Evolutionary conservation across 2,888 invertebrate genomes (phyloP), one percentile per base, ranked within the genome.

Genomic region (Cynaeus angustus): DNA sequence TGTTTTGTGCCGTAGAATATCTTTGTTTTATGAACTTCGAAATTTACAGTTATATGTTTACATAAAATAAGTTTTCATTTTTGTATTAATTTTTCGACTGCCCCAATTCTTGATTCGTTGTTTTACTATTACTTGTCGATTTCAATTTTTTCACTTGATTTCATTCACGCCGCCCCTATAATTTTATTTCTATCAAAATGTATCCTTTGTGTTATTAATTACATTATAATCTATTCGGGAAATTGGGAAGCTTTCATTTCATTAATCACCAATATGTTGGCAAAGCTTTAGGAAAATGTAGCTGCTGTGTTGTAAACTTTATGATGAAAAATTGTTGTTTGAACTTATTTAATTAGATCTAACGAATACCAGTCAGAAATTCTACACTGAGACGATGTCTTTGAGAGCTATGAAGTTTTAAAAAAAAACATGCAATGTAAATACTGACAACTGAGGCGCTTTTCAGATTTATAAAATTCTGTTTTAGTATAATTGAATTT

Each of bases 131-230:
- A n/a, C n/a, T n/a, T n/a, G n/a, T n/a, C n/a, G n/a, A n/a, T n/a
- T n/a, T n/a, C n/a, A n/a, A n/a, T n/a, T n/a, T n/a, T 21, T 21
- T 21, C 21, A 21, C 21, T 1, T 21, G 21, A 21, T 21, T 33
- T 33, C 41, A 41, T 12, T 41, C 12, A 46, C 21, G 5, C 46
- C 30, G 4, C 10, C 28, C 21, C 7, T 16, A 21, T 52, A 48
- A 48, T 21, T 48, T 9, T 7, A 26, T 52, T 52, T 52, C 41
- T 41, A 9, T 16, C 3, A 21, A 4, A 46, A 26, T 50, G 8
- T 10, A 41, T 56, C 26, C 10, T 41, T 43, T 56, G 10, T 56
- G 37, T 37, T 26, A 56, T 56, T 56, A 56, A 56, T 56, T 56
- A 43, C 21, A 21, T 13, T 21, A 26, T 37, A 12, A 56, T 56